phyloP scores from a whole-genome alignment of 1,140 invertebrate species.

The Capitella teleta region DNA sequence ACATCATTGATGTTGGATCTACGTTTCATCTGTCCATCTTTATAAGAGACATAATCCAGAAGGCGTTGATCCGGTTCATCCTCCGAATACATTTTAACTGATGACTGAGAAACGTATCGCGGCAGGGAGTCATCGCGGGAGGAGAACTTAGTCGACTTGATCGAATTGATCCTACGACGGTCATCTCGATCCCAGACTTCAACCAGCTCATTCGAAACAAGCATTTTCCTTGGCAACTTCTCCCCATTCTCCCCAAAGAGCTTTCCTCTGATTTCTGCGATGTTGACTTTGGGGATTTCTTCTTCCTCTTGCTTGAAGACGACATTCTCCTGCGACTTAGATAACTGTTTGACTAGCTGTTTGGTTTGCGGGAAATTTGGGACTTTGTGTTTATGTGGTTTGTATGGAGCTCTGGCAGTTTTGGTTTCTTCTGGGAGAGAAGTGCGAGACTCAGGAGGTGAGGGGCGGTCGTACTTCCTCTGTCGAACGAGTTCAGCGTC shows the following conservation, averaged over 20 bases:
- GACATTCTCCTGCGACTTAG: no score
- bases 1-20: slow-evolving; percentile 7
- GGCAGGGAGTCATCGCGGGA: neutral
- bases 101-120: neutral
- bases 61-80: neutral
- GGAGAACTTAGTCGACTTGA: neutral
- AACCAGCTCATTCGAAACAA: no score
- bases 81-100: neutral
- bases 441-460: neutral
- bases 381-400: no score
- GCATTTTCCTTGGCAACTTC: no score
- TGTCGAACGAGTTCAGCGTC: neutral
- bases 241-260: neutral
- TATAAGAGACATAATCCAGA: slow-evolving; percentile 4
- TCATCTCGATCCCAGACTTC: neutral
- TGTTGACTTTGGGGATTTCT: neutral
- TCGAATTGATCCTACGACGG: neutral
- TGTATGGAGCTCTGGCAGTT: no score
- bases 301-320: no score
- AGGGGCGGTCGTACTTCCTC: neutral
- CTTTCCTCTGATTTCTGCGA: neutral
- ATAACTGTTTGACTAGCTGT: no score
- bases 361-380: no score
- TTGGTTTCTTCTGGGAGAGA: neutral
- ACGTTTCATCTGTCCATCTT: neutral